Evolutionary conservation across 2,113 vertebrate genomes (phyloP).

Genomic region (human): GRCh38 chr11:79550501-79551000

Average conservation of each 20-base stretch:
- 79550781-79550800: not conserved
- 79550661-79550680: not conserved
- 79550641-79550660: not conserved
- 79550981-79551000: slow-evolving; percentile 13
- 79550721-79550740: not conserved
- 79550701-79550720: not conserved
- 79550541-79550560: not conserved
- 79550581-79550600: not conserved
- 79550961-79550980: slow-evolving; percentile 37
- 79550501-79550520: not conserved
- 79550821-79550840: not conserved
- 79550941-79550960: slow-evolving; percentile 38
- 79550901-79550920: not conserved
- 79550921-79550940: slow-evolving; percentile 23
- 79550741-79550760: not conserved
- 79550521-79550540: not conserved
- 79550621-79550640: not conserved
- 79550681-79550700: not conserved
- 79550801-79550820: not conserved
- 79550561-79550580: not conserved
- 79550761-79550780: not conserved
- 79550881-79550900: not conserved
- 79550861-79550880: not conserved
- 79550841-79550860: not conserved
- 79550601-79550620: not conserved